Conservation (phyloP, 2,888 invertebrate genomes). For the Rhagium mordax region DNA sequence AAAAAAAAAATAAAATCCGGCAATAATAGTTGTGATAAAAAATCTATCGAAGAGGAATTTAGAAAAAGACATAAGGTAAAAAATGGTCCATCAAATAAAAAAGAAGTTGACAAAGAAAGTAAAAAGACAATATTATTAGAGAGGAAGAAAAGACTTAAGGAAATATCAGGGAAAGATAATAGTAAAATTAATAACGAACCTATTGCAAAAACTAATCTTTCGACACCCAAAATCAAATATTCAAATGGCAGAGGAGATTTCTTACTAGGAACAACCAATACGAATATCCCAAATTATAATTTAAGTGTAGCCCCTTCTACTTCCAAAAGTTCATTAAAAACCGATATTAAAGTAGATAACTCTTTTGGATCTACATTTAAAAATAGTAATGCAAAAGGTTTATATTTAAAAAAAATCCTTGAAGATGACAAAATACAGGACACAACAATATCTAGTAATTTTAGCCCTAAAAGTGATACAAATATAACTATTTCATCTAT, state of each 20-base stretch:
- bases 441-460: conserved; percentile 38
- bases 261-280: conserved; percentile 33
- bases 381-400: not conserved
- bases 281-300: not conserved
- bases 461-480: conserved; percentile 28
- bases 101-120: conserved; percentile 12
- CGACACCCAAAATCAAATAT: conserved; percentile 63
- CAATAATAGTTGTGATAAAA: not conserved
- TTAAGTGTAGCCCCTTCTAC: not conserved
- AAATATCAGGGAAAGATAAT: conserved; percentile 68
- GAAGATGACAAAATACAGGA: conserved; percentile 38
- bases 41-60: conserved; percentile 19
- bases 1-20: conserved; percentile 31
- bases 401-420: not conserved
- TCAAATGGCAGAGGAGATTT: conserved; percentile 51
- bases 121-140: conserved; percentile 32
- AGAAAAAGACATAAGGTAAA: conserved; percentile 35
- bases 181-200: conserved; percentile 41
- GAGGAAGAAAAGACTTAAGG: conserved; percentile 53
- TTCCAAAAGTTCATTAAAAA: not conserved
- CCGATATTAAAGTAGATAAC: not conserved
- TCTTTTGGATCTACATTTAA: not conserved
- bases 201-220: conserved; percentile 62
- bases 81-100: not conserved
- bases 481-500: not conserved